Evolutionary conservation across 2,113 vertebrate genomes (phyloP).

Genomic region (Sakesphorus luctuosus): DNA sequence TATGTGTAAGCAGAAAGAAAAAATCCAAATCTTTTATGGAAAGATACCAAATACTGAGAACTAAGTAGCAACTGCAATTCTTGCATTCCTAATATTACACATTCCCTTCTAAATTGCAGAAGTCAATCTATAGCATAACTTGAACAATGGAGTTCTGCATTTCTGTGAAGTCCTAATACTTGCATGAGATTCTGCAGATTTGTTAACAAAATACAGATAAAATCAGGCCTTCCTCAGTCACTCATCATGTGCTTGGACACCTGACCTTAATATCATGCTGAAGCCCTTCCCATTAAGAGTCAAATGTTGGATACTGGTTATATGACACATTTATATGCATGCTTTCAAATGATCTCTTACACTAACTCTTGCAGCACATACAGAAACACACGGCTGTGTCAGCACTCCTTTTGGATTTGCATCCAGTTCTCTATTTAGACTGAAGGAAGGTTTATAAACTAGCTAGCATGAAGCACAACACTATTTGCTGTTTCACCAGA

Average conservation of each 20-base stretch:
- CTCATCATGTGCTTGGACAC: neutral
- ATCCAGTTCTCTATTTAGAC: neutral
- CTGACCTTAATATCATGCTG: neutral
- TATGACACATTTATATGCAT: neutral
- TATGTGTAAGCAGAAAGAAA: neutral
- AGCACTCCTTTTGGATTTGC: neutral
- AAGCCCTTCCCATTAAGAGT: neutral
- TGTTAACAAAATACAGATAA: neutral
- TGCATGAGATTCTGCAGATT: neutral
- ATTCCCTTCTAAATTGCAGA: neutral
- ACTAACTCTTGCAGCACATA: neutral
- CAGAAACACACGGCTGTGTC: neutral
- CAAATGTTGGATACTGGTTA: fast-evolving
- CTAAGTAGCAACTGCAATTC: neutral
- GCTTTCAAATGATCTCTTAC: neutral
- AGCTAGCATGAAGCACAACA: neutral
- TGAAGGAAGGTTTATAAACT: neutral
- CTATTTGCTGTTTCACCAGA: neutral
- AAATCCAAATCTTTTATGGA: neutral
- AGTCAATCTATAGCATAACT: neutral
- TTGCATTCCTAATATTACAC: neutral
- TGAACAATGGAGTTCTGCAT: neutral
- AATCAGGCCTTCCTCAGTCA: neutral
- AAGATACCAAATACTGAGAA: neutral
- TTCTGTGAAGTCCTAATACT: neutral